phyloP scores from a whole-genome alignment of 1,140 invertebrate species.

The Sinella curviseta region DNA sequence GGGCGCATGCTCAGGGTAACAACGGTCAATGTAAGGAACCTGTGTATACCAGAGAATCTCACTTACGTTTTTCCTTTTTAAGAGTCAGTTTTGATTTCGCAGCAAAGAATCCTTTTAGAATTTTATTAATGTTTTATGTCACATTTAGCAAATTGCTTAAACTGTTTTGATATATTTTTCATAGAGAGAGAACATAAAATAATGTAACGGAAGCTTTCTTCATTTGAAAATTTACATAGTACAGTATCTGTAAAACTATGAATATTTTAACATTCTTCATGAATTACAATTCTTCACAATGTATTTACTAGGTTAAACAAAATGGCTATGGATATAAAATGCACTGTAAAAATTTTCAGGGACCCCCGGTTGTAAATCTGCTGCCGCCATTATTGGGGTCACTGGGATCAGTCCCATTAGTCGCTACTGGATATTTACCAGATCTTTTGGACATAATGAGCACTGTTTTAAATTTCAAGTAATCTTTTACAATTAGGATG shows the following conservation, averaged over 20 bases:
- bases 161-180: no score
- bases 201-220: background rate
- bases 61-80: no score
- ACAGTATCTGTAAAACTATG: background rate
- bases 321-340: background rate
- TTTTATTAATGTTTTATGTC: no score
- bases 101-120: no score
- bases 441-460: conserved; percentile 41
- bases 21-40: conserved; percentile 28
- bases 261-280: background rate
- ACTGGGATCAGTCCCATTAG: no score
- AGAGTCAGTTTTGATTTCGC: no score
- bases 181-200: background rate
- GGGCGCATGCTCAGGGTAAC: conserved; percentile 32
- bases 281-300: background rate
- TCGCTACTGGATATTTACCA: conserved; percentile 33
- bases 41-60: background rate
- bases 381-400: no score
- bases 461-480: conserved; percentile 40
- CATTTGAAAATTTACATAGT: background rate
- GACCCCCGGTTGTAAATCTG: conserved; percentile 36
- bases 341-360: conserved; percentile 15
- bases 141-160: no score
- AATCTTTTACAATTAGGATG: no score
- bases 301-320: background rate